Percentiles rank a stretch among this genome's conserved stretches.
Conservation (phyloP, 2,113 vertebrate genomes). For the Equus przewalskii region DNA sequence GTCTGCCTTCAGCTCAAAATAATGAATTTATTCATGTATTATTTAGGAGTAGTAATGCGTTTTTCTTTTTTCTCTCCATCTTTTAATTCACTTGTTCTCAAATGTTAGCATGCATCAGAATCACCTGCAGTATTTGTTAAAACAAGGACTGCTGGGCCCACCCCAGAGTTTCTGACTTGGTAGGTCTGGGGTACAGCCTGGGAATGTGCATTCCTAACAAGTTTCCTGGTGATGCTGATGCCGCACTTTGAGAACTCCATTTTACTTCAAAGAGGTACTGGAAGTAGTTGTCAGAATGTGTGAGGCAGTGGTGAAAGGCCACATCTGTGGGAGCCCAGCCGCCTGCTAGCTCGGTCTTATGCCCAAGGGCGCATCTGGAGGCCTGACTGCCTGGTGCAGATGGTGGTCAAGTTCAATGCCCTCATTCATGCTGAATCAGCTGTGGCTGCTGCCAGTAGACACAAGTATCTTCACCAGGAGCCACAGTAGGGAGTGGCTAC, state of each 20-base stretch:
- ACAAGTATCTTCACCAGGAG: background rate
- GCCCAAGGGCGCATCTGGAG: background rate
- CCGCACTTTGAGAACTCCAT: background rate
- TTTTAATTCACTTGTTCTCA: slow-evolving; percentile 25
- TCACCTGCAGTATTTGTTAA: background rate
- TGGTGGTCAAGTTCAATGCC: background rate
- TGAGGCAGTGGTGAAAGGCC: background rate
- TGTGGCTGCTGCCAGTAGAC: background rate
- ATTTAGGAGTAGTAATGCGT: background rate
- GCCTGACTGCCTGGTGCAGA: background rate
- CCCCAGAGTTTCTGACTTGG: background rate
- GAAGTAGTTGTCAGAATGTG: background rate
- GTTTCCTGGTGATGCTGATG: background rate
- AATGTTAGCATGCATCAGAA: background rate
- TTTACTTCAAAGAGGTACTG: background rate
- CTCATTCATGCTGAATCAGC: background rate
- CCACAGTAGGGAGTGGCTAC: background rate
- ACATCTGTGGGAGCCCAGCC: no score
- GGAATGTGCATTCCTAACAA: slow-evolving; percentile 6
- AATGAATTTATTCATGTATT: slow-evolving; percentile 55
- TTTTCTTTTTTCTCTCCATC: background rate
- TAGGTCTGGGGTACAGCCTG: background rate
- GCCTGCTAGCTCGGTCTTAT: background rate
- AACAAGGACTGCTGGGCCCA: background rate
- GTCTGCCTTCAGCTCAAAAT: slow-evolving; percentile 62